These are phyloP conservation scores for Neodon shergylaensis DNA, from an alignment of 2,113 vertebrate species.

Conservation along the genomic window DNA sequence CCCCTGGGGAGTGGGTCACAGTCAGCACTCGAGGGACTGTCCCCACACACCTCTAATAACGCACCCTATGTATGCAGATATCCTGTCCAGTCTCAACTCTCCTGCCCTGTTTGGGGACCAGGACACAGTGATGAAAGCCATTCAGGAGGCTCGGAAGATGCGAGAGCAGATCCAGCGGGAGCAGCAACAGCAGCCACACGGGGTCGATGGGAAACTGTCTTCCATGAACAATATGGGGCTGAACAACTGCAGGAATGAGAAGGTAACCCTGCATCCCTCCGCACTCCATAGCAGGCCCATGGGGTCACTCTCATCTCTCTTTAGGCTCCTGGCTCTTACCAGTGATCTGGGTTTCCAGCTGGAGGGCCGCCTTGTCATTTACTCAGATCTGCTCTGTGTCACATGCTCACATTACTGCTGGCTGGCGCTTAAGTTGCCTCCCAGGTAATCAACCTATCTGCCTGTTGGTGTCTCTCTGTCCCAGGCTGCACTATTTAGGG, in stretches of 20 bases:
- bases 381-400: background rate
- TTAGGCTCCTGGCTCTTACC: background rate
- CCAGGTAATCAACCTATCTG: background rate
- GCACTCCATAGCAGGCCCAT: background rate
- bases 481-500: background rate
- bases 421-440: background rate
- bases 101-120: constrained; percentile 98
- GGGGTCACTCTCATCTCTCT: background rate
- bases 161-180: constrained; percentile 97
- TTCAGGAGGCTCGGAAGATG: constrained; percentile 99
- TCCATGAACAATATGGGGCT: constrained; percentile 94
- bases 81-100: constrained; percentile 99
- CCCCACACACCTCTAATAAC: constrained; percentile 44
- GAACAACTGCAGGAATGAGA: constrained; percentile 97
- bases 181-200: constrained; percentile 93
- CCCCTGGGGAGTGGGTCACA: background rate
- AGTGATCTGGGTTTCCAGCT: background rate
- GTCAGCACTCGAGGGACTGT: background rate
- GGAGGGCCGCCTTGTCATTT: background rate
- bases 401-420: background rate
- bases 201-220: constrained; percentile 94
- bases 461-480: background rate
- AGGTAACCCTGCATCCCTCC: constrained; percentile 86
- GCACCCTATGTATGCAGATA: constrained; percentile 88
- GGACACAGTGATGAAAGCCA: constrained; percentile 99